These are phyloP conservation scores for Sericinus montela DNA, from an alignment of 2,888 invertebrate species.

Conservation along the genomic window DNA sequence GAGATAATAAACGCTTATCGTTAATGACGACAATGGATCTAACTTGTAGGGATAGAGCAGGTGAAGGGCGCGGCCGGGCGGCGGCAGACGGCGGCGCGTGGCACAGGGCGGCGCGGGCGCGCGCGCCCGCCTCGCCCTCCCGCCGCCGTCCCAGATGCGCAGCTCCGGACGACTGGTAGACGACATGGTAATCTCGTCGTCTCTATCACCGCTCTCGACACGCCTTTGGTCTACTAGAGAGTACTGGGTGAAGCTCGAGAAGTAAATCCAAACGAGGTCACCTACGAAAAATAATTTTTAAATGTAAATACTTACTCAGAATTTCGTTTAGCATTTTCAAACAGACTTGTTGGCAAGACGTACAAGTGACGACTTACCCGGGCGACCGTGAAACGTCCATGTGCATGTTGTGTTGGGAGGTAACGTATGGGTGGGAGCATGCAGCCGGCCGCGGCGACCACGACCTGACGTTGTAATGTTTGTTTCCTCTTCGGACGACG, in stretches of 20 bases:
- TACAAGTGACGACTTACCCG: constrained; percentile 62
- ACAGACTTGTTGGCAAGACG: too few relatives aligned
- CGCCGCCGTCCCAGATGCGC: constrained; percentile 87
- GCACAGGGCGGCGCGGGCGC: constrained; percentile 25
- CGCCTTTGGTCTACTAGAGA: constrained; percentile 79
- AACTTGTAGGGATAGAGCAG: constrained; percentile 60
- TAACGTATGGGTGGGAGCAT: constrained; percentile 90
- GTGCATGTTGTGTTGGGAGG: constrained; percentile 93
- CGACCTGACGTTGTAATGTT: constrained; percentile 57
- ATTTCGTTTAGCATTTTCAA: background rate
- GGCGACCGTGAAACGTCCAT: constrained; percentile 89
- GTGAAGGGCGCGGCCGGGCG: constrained; percentile 46
- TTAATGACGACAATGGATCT: constrained; percentile 12
- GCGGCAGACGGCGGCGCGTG: constrained; percentile 39
- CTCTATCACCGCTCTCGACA: constrained; percentile 77
- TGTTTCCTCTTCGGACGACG: constrained; percentile 80
- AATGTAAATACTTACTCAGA: background rate
- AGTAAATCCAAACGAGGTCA: constrained; percentile 92
- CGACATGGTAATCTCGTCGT: constrained; percentile 37
- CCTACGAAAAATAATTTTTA: constrained; percentile 44
- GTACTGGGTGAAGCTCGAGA: constrained; percentile 90
- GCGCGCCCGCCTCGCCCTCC: constrained; percentile 64
- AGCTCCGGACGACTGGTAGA: constrained; percentile 57
- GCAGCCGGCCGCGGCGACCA: constrained; percentile 85
- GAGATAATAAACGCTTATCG: too few relatives aligned